Base-by-base conservation (phyloP, 1,140 invertebrate genomes). In the Belonocnema kinseyi region DNA sequence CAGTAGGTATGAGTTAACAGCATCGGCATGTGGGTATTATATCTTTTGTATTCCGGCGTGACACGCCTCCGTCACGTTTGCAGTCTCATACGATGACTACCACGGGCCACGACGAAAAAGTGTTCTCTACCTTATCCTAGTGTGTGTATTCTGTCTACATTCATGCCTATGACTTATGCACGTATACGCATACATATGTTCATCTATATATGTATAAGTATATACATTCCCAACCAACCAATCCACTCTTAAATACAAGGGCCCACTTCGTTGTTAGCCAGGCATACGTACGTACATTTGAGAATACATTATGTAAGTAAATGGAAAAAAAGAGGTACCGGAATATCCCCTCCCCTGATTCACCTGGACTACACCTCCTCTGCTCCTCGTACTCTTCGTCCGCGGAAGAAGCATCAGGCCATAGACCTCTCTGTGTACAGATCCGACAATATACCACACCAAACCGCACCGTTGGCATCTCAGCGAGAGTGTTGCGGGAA, bases 31-130 rank as follows among this genome's bases (percentile, higher is more conserved):
- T 85, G 80, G 80, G 66, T 74, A 85, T 87, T 81, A 86, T 84
- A 83, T 78, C 85, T 82, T 88, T 87, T 86, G 85, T 88, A 84
- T 86, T 83, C 84, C 77, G 80, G 85, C 83, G 85, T 82, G 88
- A 87, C 88, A 87, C 87, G 83, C 88, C 87, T 82, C 83, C 84
- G 87, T 88, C 88, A 88, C 87, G 87, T 88, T 86, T 83, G 82
- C 82, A 81, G 78, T 76, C 81, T 75, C 80, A 72, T 82, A 80
- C 79, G 76, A 80, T 79, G 74, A 80, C 81, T 77, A 81, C 81
- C 73, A 33, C 74, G 74, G 51, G 40, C 46, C 33, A 74, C 56
- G 53, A 74, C 80, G 82, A 79, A 74, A 75, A 70, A 72, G 73
- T 66, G 79, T 70, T 71, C 19, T 66, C 72, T 26, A 40, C 16